Base-by-base conservation (phyloP, 2,888 invertebrate species). In the Pammene aurita region DNA sequence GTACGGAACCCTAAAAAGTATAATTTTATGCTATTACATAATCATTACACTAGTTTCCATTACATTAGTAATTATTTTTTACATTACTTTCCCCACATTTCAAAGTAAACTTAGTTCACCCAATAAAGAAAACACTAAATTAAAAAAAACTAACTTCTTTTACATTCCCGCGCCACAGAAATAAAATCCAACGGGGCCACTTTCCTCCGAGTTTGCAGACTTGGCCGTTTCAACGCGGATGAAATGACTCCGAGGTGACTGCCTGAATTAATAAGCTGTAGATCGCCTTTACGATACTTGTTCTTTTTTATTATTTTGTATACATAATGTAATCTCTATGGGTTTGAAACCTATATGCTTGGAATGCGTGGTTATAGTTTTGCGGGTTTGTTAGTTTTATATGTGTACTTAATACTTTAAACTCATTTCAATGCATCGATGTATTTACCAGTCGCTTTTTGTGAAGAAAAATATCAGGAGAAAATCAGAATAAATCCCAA, bases 131-230 rank as follows among this genome's bases (percentile, higher is more conserved):
- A 57, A 13, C 10, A 54, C 14, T 55, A 38, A 61, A 67, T 61
- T 67, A 66, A 67, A 57, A 42, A 56, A 26, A 26, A 48, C 14
- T 35, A 63, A 58, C 56, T 52, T n/a, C 56, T 52, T n/a, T 57
- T 58, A 34, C 58, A 58, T 38, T 42, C 58, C 10, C 38, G 16
- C 44, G 48, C 58, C 69, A 54, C 71, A 67, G 61, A 68, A 66
- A 68, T 68, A 71, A 71, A 71, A 68, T 71, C 62, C 65, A 71
- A 66, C 50, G 68, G 50, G 68, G 71, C 66, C 61, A 68, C 55
- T 68, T 71, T 71, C 67, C 65, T 44, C 62, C 48, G 68, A 71
- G 60, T 71, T 71, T 57, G 66, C 61, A 65, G 66, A 70, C 66
- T 72, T 72, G 26, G 38, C 57, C 55, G 66, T 66, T 70, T 42